phyloP scores from a whole-genome alignment of 2,797 vertebrate species.

The Morelia viridis region DNA sequence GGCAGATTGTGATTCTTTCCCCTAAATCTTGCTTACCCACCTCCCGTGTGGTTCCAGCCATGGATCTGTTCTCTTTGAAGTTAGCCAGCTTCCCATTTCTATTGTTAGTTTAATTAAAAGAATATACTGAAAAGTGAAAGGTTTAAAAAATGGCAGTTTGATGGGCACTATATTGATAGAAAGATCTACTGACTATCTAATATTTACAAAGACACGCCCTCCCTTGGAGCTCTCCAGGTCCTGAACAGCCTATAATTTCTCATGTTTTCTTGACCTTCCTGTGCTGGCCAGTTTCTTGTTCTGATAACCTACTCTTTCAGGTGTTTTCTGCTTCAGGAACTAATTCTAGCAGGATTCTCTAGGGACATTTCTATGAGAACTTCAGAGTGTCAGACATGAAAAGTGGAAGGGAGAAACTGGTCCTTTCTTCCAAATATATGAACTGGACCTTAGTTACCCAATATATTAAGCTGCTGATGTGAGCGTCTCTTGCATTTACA shows the following conservation, averaged over 20 bases:
- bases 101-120: neutral
- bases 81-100: neutral
- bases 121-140: neutral
- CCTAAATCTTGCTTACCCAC: neutral
- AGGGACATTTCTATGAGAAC: neutral
- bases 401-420: neutral
- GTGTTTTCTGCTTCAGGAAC: neutral
- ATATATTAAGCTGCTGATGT: neutral
- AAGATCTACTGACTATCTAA: neutral
- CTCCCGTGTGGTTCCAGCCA: neutral
- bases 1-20: neutral
- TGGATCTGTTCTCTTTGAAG: neutral
- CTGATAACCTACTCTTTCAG: neutral
- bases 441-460: neutral
- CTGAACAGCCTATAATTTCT: neutral
- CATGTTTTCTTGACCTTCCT: neutral
- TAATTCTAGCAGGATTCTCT: neutral
- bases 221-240: neutral
- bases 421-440: neutral
- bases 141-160: neutral
- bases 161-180: neutral
- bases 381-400: neutral
- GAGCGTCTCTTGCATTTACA: neutral
- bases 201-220: neutral
- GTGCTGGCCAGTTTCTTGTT: neutral